Evolutionary conservation across 2,113 vertebrate species (phyloP).

Genomic region (human (Homo sapiens)): DNA sequence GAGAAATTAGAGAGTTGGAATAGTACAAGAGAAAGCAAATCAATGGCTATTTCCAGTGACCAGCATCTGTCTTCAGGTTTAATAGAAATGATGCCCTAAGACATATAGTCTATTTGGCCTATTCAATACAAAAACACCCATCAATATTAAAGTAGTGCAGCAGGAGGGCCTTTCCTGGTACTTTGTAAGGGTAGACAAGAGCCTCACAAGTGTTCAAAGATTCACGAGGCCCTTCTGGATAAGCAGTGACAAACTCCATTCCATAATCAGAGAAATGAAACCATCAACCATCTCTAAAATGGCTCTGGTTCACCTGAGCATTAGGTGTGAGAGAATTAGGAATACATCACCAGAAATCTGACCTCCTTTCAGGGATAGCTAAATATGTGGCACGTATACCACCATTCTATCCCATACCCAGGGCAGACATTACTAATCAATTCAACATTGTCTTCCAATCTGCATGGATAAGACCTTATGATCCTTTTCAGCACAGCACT

Average conservation of each 20-base stretch:
- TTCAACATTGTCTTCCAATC: background rate
- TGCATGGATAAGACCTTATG: background rate
- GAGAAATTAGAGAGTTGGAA: slow-evolving; percentile 69
- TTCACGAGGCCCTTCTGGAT: background rate
- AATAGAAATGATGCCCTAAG: slow-evolving; percentile 70
- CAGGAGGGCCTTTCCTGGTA: background rate
- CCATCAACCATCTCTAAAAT: background rate
- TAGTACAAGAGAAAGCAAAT: slow-evolving; percentile 68
- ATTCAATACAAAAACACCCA: slow-evolving; percentile 19
- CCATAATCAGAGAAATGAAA: background rate
- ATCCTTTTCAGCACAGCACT: background rate
- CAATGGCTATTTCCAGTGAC: slow-evolving; percentile 75
- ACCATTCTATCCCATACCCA: background rate
- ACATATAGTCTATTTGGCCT: slow-evolving; percentile 32
- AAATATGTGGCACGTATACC: background rate
- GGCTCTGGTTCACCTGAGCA: background rate
- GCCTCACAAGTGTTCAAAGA: background rate
- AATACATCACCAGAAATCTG: background rate
- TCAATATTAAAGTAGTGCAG: slow-evolving; percentile 12
- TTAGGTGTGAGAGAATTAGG: background rate
- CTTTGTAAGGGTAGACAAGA: slow-evolving; percentile 15
- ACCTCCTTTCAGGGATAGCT: background rate
- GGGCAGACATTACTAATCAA: background rate
- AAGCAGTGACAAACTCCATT: background rate
- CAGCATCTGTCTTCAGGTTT: slow-evolving; percentile 72